A percentile compares a stretch with the other conserved stretches of the same genome.
Evolutionary conservation across 1,140 invertebrate genomes (phyloP).

Genomic region (Magallana gigas): DNA sequence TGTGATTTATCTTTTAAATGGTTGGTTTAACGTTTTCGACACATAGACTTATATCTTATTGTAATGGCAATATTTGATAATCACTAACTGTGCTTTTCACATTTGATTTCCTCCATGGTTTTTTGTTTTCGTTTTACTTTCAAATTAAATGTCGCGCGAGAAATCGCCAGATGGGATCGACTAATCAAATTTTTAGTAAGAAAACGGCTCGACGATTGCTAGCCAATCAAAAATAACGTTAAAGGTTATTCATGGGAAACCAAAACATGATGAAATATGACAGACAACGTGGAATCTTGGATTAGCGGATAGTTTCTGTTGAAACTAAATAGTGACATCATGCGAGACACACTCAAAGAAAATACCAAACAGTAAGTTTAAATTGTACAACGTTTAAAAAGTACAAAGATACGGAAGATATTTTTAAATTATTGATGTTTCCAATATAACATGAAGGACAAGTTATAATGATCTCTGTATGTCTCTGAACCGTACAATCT

Average conservation of each 20-base stretch:
- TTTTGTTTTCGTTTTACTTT: not conserved
- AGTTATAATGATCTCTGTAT: no score
- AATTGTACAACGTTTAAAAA: no score
- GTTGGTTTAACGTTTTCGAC: no score
- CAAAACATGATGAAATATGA: constrained; percentile 3
- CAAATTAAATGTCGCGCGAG: constrained; percentile 32
- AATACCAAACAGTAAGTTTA: not conserved
- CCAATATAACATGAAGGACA: no score
- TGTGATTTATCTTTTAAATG: no score
- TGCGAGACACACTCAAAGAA: constrained; percentile 15
- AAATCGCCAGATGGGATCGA: not conserved
- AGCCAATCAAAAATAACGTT: not conserved
- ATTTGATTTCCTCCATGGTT: not conserved
- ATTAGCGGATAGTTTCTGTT: not conserved
- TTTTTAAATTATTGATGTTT: no score
- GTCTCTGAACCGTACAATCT: no score
- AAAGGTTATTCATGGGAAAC: not conserved
- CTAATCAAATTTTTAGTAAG: constrained; percentile 3
- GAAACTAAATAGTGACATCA: not conserved
- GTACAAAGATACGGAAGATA: no score
- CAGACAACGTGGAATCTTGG: not conserved
- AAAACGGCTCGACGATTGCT: not conserved
- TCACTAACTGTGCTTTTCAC: constrained; percentile 6
- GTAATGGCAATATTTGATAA: no score
- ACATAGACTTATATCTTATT: no score